Conservation (phyloP, 2,888 invertebrate species). For the Ceramica pisi region DNA sequence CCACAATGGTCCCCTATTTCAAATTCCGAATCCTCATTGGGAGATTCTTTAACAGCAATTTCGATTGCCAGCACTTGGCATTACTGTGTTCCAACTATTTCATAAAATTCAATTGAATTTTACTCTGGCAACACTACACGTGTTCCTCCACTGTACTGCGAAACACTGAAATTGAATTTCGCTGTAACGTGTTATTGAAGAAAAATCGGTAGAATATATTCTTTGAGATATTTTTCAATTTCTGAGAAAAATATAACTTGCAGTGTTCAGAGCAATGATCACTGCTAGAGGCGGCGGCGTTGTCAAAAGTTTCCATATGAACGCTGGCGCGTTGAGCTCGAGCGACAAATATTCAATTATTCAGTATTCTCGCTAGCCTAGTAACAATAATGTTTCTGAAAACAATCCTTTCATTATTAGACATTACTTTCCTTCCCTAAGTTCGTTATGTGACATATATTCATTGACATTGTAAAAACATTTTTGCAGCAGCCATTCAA, state of each 20-base stretch:
- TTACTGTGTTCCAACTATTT: constrained; percentile 61
- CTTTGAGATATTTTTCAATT: constrained; percentile 11
- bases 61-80: constrained; percentile 52
- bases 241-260: constrained; percentile 6
- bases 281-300: background rate
- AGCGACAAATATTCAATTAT: too few relatives aligned
- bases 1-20: constrained; percentile 51
- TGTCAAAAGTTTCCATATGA: background rate
- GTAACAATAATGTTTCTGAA: too few relatives aligned
- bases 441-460: too few relatives aligned
- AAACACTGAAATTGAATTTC: constrained; percentile 47
- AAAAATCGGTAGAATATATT: constrained; percentile 12
- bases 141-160: constrained; percentile 5
- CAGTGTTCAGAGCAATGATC: background rate
- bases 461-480: too few relatives aligned
- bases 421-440: too few relatives aligned
- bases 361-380: too few relatives aligned
- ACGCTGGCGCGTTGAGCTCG: too few relatives aligned
- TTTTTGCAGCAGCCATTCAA: too few relatives aligned
- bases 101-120: constrained; percentile 50
- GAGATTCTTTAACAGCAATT: constrained; percentile 67
- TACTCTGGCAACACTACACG: constrained; percentile 19
- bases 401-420: too few relatives aligned
- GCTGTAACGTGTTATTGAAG: constrained; percentile 28
- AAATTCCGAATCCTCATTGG: constrained; percentile 70